Evolutionary conservation across 2,113 vertebrate genomes (phyloP).

Genomic region (Dasypus novemcinctus): DNA sequence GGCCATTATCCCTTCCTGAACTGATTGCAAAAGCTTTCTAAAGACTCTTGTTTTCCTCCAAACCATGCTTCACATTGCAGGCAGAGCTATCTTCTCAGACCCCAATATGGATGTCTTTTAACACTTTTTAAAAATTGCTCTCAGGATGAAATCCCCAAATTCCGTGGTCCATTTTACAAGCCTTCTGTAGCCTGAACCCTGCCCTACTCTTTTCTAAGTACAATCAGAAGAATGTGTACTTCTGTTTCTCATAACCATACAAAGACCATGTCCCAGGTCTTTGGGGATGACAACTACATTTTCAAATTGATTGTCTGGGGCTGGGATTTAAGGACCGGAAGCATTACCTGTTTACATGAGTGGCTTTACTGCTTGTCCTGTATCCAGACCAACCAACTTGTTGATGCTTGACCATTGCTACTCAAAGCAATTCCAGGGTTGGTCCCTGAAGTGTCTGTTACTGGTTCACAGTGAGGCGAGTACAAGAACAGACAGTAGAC

Average conservation of each 20-base stretch:
- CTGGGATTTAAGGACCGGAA: background rate
- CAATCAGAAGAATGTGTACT: background rate
- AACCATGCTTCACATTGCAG: background rate
- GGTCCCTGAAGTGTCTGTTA: background rate
- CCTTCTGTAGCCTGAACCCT: background rate
- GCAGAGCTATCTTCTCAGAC: background rate
- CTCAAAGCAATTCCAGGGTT: background rate
- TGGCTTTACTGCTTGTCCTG: no score
- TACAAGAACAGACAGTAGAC: background rate
- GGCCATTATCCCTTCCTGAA: background rate
- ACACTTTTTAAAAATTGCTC: background rate
- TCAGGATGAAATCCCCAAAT: background rate
- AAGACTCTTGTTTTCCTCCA: background rate
- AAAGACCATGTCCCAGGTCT: background rate
- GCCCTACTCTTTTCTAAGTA: background rate
- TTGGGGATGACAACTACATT: background rate
- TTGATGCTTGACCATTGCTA: background rate
- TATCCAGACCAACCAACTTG: background rate
- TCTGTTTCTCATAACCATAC: background rate
- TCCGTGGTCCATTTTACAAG: background rate
- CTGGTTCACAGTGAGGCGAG: background rate
- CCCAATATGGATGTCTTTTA: background rate
- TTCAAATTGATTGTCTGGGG: background rate
- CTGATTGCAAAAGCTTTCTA: background rate
- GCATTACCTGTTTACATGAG: background rate